Conservation (phyloP, 2,888 invertebrate genomes). For the Sinhomidia bicolor region DNA sequence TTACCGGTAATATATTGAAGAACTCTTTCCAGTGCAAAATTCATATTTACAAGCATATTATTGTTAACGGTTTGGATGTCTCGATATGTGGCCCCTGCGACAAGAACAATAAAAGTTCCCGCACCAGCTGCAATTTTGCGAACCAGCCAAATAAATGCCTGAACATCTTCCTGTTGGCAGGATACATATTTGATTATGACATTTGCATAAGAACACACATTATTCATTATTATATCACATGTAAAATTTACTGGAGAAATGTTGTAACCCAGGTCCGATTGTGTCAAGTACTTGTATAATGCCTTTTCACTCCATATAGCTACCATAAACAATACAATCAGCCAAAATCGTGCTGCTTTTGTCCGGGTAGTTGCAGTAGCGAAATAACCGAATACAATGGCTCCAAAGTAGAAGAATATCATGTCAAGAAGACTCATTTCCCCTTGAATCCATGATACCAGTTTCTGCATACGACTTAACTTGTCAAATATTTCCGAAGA, state of each 20-base stretch:
- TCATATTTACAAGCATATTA: constrained; percentile 70
- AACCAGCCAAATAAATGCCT: constrained; percentile 82
- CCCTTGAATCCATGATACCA: constrained; percentile 84
- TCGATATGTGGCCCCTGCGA: constrained; percentile 82
- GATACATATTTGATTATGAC: neutral
- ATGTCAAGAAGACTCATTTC: constrained; percentile 87
- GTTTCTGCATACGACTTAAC: constrained; percentile 84
- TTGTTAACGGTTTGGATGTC: constrained; percentile 80
- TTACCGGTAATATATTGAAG: constrained; percentile 70
- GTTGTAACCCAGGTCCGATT: constrained; percentile 19
- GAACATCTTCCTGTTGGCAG: constrained; percentile 81
- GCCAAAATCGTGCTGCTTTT: constrained; percentile 84
- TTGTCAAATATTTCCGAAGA: constrained; percentile 84
- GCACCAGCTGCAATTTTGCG: constrained; percentile 82
- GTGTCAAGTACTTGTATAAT: constrained; percentile 76
- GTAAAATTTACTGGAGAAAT: constrained; percentile 67
- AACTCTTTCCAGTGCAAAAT: constrained; percentile 65
- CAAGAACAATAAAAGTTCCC: constrained; percentile 81
- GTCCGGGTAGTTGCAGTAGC: constrained; percentile 85
- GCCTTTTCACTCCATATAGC: constrained; percentile 37
- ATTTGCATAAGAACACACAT: neutral
- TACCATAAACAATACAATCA: constrained; percentile 84
- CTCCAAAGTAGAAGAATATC: constrained; percentile 84
- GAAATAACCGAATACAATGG: constrained; percentile 84
- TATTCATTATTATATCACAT: neutral